A percentile compares a stretch with the other conserved stretches of the same genome.
These are phyloP conservation scores for Euwallacea fornicatus DNA, from an alignment of 1,140 invertebrate species.

Conservation along the genomic window DNA sequence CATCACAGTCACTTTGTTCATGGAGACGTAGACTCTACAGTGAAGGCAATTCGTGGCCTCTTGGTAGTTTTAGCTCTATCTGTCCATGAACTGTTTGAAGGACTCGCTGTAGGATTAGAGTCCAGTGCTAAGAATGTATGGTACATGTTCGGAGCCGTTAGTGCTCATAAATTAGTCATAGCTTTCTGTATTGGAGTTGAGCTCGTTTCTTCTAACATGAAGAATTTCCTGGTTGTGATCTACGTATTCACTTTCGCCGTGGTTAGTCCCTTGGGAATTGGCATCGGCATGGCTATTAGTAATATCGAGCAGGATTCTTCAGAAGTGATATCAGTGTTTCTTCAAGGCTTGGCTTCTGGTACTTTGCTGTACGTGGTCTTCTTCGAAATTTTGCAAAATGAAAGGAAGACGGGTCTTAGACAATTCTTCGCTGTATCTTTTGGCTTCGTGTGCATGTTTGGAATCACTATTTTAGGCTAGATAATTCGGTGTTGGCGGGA, in stretches of 20 bases:
- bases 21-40: slow-evolving; percentile 63
- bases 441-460: slow-evolving; percentile 79
- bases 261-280: slow-evolving; percentile 60
- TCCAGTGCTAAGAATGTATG: slow-evolving; percentile 68
- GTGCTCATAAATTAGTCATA: slow-evolving; percentile 64
- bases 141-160: slow-evolving; percentile 58
- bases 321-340: slow-evolving; percentile 47
- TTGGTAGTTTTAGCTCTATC: slow-evolving; percentile 85
- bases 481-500: not conserved
- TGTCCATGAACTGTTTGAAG: slow-evolving; percentile 90
- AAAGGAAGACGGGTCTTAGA: slow-evolving; percentile 63
- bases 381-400: slow-evolving; percentile 66
- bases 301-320: slow-evolving; percentile 40
- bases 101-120: slow-evolving; percentile 85
- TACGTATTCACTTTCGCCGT: slow-evolving; percentile 60
- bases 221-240: slow-evolving; percentile 46
- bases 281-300: slow-evolving; percentile 55
- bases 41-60: slow-evolving; percentile 70
- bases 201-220: slow-evolving; percentile 52
- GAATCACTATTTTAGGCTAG: slow-evolving; percentile 45
- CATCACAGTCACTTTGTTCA: slow-evolving; percentile 47
- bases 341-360: slow-evolving; percentile 66
- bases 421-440: slow-evolving; percentile 70
- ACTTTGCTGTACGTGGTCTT: slow-evolving; percentile 70
- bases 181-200: slow-evolving; percentile 61